Conservation (phyloP, 2,797 vertebrate species). For the Clarias laeviceps region DNA sequence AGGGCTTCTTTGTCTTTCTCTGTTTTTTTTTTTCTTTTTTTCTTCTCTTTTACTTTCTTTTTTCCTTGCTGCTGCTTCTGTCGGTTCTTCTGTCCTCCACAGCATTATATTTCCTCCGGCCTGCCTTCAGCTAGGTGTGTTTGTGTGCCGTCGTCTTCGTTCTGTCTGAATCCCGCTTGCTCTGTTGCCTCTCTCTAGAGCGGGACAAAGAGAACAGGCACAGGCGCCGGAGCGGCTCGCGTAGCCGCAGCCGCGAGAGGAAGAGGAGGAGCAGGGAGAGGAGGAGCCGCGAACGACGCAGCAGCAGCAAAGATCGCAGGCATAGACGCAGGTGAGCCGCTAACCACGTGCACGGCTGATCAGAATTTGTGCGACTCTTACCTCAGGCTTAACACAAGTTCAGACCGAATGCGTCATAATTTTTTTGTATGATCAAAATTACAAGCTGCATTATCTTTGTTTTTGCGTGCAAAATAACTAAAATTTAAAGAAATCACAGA, state of each 20-base stretch:
- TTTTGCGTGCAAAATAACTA: no score
- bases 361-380: no score
- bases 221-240: constrained; percentile 86
- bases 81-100: constrained; percentile 36
- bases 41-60: not conserved
- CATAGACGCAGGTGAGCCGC: constrained; percentile 78
- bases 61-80: constrained; percentile 24
- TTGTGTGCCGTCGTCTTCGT: not conserved
- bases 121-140: constrained; percentile 53
- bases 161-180: constrained; percentile 15
- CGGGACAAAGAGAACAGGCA: constrained; percentile 94
- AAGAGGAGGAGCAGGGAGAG: constrained; percentile 89
- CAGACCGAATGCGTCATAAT: no score
- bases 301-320: constrained; percentile 86
- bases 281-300: constrained; percentile 87
- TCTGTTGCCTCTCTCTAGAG: constrained; percentile 66
- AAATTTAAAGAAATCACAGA: no score
- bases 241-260: constrained; percentile 86
- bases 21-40: not conserved
- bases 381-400: no score
- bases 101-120: constrained; percentile 38
- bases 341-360: not conserved
- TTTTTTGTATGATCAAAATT: no score
- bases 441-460: no score
- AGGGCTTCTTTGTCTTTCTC: constrained; percentile 20